Base-by-base conservation (phyloP, 2,888 invertebrate species). In the Xanthia icteritia region DNA sequence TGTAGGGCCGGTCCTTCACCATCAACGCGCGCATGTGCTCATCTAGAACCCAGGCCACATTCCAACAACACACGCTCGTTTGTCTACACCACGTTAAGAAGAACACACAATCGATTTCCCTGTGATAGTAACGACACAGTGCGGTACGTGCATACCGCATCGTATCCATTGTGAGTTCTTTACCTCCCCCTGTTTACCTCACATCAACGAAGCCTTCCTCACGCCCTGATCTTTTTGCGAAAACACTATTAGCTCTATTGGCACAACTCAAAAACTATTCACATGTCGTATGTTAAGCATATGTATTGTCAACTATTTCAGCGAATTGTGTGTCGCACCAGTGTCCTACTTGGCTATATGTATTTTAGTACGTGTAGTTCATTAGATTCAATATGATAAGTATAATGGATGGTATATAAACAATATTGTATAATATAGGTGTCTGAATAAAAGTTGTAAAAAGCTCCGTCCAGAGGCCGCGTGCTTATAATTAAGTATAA, bases 1-100 rank as follows among this genome's bases (percentile, higher is more conserved):
- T 97, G 96, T 97, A 97, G 87, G 97, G 97, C 93, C 96, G 96
- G 92, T 96, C 96, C 96, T 96, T 96, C 96, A 93, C 95, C 96
- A 95, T 92, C 96, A 96, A 94, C 91, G 96, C 96, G 92, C 94
- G 96, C 95, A 95, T 95, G 96, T 96, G 96, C 94, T 96, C 96
- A 96, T 96, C 96, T 96, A 96, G 92, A 96, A 96, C 92, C 94
- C 93, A 95, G 92, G 94, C 94, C 94, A 95, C 89, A 94, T 89
- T 89, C 93, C 92, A 93, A 94, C 92, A 92, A 92, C 92, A 92
- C 92, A 89, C 92, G 89, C 91, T 89, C 90, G 86, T 78, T 86
- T 84, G 81, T 67, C 85, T 85, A 87, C 77, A 87, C 86, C 82
- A 80, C 85, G 83, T 89, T 83, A 92, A 76, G 68, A 88, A 88